Conservation (phyloP, 35 echinoderm and acorn worm species). For the Lytechinus pictus region DNA sequence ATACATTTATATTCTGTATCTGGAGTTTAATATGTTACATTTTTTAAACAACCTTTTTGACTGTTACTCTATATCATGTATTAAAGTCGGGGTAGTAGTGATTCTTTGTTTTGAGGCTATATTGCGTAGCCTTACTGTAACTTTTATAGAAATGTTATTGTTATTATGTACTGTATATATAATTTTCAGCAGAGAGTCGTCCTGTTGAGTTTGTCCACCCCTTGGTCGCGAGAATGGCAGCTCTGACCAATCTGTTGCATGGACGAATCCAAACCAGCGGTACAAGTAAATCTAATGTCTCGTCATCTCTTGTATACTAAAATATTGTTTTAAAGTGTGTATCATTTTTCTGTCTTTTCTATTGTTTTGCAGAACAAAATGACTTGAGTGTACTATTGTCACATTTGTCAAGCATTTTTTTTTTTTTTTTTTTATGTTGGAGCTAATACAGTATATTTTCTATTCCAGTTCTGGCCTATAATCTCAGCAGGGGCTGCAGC, state of each 20-base stretch:
- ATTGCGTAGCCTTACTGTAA: background rate
- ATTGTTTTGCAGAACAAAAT: background rate
- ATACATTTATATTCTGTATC: too few relatives aligned
- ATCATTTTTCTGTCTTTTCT: background rate
- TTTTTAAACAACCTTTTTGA: background rate
- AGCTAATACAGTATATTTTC: background rate
- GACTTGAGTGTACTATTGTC: background rate
- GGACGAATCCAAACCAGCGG: slow-evolving; percentile 20
- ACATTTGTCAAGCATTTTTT: background rate
- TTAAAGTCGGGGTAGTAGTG: background rate
- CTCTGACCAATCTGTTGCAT: background rate
- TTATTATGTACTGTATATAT: background rate
- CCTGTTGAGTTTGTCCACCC: slow-evolving; percentile 8
- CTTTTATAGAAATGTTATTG: background rate
- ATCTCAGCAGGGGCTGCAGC: background rate
- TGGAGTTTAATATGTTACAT: background rate
- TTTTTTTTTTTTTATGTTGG: background rate
- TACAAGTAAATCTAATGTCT: slow-evolving; percentile 20
- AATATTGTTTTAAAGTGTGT: background rate
- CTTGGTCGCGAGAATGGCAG: background rate
- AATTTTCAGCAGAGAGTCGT: slow-evolving; percentile 20
- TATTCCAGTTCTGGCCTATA: background rate
- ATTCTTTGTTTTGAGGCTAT: background rate
- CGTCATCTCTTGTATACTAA: background rate
- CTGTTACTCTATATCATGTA: background rate